Evolutionary conservation across 2,797 vertebrate genomes (phyloP).

Genomic region (Protosalanx chinensis): DNA sequence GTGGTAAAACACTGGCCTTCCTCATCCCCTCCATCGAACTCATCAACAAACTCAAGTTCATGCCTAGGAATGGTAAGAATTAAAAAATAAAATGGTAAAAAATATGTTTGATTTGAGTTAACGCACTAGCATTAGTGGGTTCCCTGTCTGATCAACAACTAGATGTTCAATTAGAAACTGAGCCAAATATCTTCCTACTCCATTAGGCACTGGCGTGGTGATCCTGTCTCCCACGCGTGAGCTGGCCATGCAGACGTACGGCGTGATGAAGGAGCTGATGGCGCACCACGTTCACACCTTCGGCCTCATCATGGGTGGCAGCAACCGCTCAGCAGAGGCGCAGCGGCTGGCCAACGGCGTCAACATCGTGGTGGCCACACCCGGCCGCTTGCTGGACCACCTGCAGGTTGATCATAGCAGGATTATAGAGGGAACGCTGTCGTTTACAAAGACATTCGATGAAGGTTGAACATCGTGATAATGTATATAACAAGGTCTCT

Average conservation of each 20-base stretch:
- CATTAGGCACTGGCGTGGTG: conserved; percentile 88
- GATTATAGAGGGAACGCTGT: neutral
- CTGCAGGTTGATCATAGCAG: conserved; percentile 78
- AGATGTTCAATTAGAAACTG: too few species aligned
- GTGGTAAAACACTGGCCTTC: conserved; percentile 95
- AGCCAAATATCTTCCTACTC: neutral
- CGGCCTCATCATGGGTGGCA: conserved; percentile 94
- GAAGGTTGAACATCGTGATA: neutral
- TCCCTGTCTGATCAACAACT: neutral
- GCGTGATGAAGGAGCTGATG: conserved; percentile 95
- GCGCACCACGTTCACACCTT: conserved; percentile 91
- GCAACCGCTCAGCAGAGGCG: conserved; percentile 93
- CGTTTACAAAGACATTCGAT: too few species aligned
- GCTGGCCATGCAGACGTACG: conserved; percentile 96
- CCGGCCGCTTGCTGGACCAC: conserved; percentile 93
- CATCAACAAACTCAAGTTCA: conserved; percentile 95
- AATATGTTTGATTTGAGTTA: neutral
- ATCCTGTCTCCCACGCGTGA: conserved; percentile 94
- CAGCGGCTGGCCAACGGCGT: conserved; percentile 90
- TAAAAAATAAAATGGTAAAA: neutral
- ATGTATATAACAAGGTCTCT: neutral
- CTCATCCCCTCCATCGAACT: conserved; percentile 94
- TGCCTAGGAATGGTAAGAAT: conserved; percentile 92
- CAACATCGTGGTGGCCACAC: conserved; percentile 93
- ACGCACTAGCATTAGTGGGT: neutral